Percentiles rank a stretch among this genome's conserved stretches.
Conservation (phyloP, 2,888 invertebrate genomes). For the Hydropsyche betteni region DNA sequence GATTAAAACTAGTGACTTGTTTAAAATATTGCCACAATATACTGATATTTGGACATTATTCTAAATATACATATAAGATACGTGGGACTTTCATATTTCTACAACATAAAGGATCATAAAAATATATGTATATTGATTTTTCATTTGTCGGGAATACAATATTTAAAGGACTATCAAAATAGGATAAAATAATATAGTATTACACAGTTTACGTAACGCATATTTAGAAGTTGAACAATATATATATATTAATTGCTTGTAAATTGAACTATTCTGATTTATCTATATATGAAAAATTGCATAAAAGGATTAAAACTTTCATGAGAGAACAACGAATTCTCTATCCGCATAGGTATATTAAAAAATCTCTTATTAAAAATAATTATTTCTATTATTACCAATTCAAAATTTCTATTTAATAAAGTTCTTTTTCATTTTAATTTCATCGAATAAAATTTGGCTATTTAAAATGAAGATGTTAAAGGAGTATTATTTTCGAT, state of each 20-base stretch:
- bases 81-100: background rate
- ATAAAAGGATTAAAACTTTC: conserved; percentile 6
- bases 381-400: too few relatives aligned
- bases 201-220: too few relatives aligned
- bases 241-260: conserved; percentile 26
- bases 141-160: conserved; percentile 6
- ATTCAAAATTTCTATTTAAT: background rate
- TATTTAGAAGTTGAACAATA: background rate
- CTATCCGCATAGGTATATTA: conserved; percentile 1
- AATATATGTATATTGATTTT: background rate
- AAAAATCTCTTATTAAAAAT: background rate
- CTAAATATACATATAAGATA: conserved; percentile 18
- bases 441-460: conserved; percentile 18
- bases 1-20: conserved; percentile 36
- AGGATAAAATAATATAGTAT: conserved; percentile 19
- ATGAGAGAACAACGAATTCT: conserved; percentile 8
- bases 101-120: background rate
- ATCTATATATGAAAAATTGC: conserved; percentile 12
- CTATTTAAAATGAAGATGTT: conserved; percentile 22
- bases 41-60: background rate
- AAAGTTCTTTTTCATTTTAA: conserved; percentile 13
- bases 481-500: background rate
- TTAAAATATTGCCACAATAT: conserved; percentile 40
- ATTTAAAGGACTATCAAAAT: conserved; percentile 28
- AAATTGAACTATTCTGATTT: conserved; percentile 28